A percentile compares a stretch with the other conserved stretches of the same genome.
phyloP scores from a whole-genome alignment of 1,140 invertebrate species.

The Drosophila neocordata region DNA sequence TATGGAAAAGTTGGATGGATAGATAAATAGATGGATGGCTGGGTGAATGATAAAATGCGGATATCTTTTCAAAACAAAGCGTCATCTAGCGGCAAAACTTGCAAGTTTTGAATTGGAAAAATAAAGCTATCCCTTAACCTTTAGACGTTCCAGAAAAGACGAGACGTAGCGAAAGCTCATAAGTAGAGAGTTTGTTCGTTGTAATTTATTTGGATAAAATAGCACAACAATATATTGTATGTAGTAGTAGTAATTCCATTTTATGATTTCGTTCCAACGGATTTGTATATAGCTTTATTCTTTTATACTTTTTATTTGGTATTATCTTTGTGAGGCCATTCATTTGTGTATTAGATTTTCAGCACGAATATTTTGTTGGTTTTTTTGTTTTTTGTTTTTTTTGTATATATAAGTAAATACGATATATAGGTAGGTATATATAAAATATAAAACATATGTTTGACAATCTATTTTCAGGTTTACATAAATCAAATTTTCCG shows the following conservation, averaged over 20 bases:
- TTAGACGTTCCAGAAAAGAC: not conserved
- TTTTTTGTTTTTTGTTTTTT: conserved; percentile 24
- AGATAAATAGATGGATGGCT: conserved; percentile 7
- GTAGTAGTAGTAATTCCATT: conserved; percentile 22
- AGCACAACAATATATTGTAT: conserved; percentile 53
- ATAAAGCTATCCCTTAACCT: conserved; percentile 5
- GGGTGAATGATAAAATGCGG: not conserved
- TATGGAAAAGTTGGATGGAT: conserved; percentile 26
- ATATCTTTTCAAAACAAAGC: too few species aligned
- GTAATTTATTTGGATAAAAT: conserved; percentile 69
- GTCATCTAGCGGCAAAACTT: not conserved
- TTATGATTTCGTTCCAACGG: conserved; percentile 34
- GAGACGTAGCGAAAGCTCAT: conserved; percentile 4
- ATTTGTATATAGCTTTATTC: conserved; percentile 18
- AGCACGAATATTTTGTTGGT: conserved; percentile 39
- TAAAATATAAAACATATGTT: conserved; percentile 74
- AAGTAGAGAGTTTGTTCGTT: conserved; percentile 20
- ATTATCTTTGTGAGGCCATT: conserved; percentile 60
- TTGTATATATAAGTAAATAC: conserved; percentile 4
- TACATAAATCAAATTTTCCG: conserved; percentile 67
- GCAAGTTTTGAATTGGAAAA: not conserved
- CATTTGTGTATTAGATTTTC: conserved; percentile 54
- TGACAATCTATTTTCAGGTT: conserved; percentile 56
- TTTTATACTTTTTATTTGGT: conserved; percentile 63
- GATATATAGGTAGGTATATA: conserved; percentile 30